Conservation (phyloP, 2,797 vertebrate genomes). For the Kryptopterus vitreolus region DNA sequence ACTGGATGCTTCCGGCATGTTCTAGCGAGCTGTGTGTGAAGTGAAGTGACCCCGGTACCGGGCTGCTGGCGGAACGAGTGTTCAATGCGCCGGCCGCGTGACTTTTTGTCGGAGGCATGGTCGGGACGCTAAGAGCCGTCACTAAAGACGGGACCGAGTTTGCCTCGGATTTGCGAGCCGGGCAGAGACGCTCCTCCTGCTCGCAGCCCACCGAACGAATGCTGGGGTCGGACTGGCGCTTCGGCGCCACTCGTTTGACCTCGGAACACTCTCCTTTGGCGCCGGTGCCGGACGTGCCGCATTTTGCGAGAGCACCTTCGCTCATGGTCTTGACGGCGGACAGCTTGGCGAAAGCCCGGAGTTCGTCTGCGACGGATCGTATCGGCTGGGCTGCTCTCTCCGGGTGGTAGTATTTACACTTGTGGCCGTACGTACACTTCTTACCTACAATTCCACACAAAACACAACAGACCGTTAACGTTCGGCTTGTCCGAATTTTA, state of each 20-base stretch:
- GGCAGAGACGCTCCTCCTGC: slow-evolving; percentile 86
- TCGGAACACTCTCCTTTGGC: slow-evolving; percentile 87
- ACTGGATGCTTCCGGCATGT: slow-evolving; percentile 93
- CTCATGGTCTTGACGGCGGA: slow-evolving; percentile 98
- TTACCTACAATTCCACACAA: slow-evolving; percentile 78
- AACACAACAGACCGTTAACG: slow-evolving; percentile 6
- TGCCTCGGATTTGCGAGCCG: slow-evolving; percentile 87
- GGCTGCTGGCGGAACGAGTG: slow-evolving; percentile 96
- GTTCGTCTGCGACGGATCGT: slow-evolving; percentile 95
- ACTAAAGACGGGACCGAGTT: slow-evolving; percentile 97
- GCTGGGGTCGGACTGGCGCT: slow-evolving; percentile 97
- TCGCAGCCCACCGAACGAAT: slow-evolving; percentile 92
- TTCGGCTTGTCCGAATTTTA: neutral
- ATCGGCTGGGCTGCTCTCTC: slow-evolving; percentile 95
- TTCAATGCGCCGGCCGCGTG: slow-evolving; percentile 94
- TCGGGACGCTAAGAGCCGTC: slow-evolving; percentile 95
- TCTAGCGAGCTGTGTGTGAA: slow-evolving; percentile 93
- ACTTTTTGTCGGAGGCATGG: slow-evolving; percentile 91
- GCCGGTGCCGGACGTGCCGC: slow-evolving; percentile 73
- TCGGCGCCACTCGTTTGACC: slow-evolving; percentile 91
- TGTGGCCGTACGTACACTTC: slow-evolving; percentile 99
- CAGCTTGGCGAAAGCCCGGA: slow-evolving; percentile 96
- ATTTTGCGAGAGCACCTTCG: slow-evolving; percentile 91
- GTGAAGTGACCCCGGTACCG: slow-evolving; percentile 93
- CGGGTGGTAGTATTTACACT: slow-evolving; percentile 99